Base-by-base conservation (phyloP, 2,797 vertebrate species). In the Acipenser oxyrinchus region DNA sequence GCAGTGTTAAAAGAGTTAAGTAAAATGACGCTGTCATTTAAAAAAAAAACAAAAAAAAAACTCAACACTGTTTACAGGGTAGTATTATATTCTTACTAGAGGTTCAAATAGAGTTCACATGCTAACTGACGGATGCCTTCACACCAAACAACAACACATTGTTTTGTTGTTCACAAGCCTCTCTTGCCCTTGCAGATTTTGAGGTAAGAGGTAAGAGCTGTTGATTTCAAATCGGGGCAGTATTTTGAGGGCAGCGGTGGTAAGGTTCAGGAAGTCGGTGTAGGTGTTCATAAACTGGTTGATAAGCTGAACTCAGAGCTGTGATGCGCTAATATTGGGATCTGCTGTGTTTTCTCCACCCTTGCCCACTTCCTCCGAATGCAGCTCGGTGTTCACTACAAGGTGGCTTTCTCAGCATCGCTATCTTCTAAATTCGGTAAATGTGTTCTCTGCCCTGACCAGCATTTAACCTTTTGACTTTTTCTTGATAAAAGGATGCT, bases 341-440 rank as follows among this genome's bases (percentile, higher is more conserved):
- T 76, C 75, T 72, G 71, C 69, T 75, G 76, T 80, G 69, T 10
- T 48, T 66, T 87, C 90, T 86, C 88, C 90, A 89, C 91, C 91
- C 90, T 87, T 80, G 83, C 77, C 86, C 90, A 88, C 91, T 92
- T 92, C 92, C 91, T 90, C 81, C 77, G 62, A 55, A 66, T 1
- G 62, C 74, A 77, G 78, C 78, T 74, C 68, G 12, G 72, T 76
- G 58, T 67, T 77, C 72, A 82, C 75, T 76, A 77, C 77, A 69
- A 72, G 76, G 82, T 5, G 80, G 83, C 81, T 81, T 75, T 15
- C 73, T 65, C 15, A 71, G 69, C n/a, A 11, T 75, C 75, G 79
- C 70, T 70, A 82, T 77, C 61, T 71, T 72, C 79, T 64, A 77
- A 80, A 74, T 80, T 78, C 83, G 74, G 75, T 76, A 68, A 72